A percentile compares a stretch with the other conserved stretches of the same genome.
phyloP scores from a whole-genome alignment of 2,797 vertebrate species.

The Gila robusta region DNA sequence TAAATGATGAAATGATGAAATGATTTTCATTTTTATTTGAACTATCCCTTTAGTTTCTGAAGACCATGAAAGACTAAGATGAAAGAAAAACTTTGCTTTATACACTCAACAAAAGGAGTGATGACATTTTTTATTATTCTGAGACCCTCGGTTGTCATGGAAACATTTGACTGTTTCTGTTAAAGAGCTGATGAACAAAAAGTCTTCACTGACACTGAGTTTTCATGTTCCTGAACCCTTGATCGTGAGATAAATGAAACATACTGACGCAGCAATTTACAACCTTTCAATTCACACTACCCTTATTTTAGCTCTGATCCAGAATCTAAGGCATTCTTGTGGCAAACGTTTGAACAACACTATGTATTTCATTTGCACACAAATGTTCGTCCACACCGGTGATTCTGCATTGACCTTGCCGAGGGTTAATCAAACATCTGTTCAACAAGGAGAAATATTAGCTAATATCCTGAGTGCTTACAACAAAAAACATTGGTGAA shows the following conservation, averaged over 20 bases:
- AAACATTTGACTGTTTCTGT: constrained; percentile 11
- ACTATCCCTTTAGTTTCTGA: not conserved
- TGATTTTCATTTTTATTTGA: not conserved
- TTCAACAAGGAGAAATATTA: constrained; percentile 11
- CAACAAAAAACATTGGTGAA: constrained; percentile 1
- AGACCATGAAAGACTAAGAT: not conserved
- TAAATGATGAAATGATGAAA: not conserved
- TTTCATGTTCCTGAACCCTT: not conserved
- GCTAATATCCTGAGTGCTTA: not conserved
- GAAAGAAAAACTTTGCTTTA: not conserved
- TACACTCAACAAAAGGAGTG: constrained; percentile 8
- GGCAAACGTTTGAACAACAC: not conserved
- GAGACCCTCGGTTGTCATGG: not conserved
- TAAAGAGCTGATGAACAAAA: constrained; percentile 40
- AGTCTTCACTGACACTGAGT: not conserved
- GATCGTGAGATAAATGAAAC: constrained; percentile 31
- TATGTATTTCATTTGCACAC: constrained; percentile 25
- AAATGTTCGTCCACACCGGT: constrained; percentile 25
- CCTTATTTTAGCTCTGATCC: constrained; percentile 41
- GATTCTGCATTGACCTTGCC: constrained; percentile 28
- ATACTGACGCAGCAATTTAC: constrained; percentile 35
- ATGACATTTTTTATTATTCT: not conserved
- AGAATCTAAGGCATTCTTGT: constrained; percentile 21
- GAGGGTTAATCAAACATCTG: constrained; percentile 5
- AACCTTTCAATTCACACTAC: constrained; percentile 7